Percentiles rank a stretch among this genome's conserved stretches.
Conservation (phyloP, 2,888 invertebrate genomes). For the Apodemia zela region DNA sequence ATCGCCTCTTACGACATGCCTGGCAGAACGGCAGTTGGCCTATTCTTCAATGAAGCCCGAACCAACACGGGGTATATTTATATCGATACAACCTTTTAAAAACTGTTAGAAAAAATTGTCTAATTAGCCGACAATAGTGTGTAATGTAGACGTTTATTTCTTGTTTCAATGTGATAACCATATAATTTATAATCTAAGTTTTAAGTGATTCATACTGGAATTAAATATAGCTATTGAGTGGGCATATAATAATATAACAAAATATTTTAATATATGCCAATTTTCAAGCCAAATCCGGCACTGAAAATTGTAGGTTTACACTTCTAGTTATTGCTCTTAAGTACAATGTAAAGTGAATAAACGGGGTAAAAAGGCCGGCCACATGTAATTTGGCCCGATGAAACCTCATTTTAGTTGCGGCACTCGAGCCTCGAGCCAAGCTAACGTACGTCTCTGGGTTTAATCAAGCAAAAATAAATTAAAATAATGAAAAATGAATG, state of each 20-base stretch:
- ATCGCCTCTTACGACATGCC: too few species aligned
- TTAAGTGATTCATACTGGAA: not conserved
- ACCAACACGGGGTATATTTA: too few species aligned
- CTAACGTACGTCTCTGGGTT: conserved; percentile 62
- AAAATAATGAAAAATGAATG: conserved; percentile 69
- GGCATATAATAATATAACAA: conserved; percentile 44
- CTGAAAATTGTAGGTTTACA: conserved; percentile 63
- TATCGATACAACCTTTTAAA: not conserved
- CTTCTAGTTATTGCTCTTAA: conserved; percentile 75
- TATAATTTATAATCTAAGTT: conserved; percentile 17
- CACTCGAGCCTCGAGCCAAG: conserved; percentile 55
- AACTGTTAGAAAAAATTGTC: too few species aligned
- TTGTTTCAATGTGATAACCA: conserved; percentile 8
- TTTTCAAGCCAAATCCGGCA: conserved; percentile 56
- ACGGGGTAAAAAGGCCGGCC: conserved; percentile 62
- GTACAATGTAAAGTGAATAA: conserved; percentile 78
- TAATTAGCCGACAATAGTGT: not conserved
- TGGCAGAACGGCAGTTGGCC: too few species aligned
- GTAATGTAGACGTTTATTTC: not conserved
- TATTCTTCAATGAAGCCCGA: too few species aligned
- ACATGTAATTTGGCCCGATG: conserved; percentile 73
- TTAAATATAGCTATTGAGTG: conserved; percentile 29
- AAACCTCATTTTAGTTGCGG: conserved; percentile 70
- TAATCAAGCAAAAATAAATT: conserved; percentile 71
- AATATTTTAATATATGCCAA: conserved; percentile 53